These are phyloP conservation scores for Reticulitermes speratus DNA, from an alignment of 1,140 invertebrate species.

Conservation along the genomic window DNA sequence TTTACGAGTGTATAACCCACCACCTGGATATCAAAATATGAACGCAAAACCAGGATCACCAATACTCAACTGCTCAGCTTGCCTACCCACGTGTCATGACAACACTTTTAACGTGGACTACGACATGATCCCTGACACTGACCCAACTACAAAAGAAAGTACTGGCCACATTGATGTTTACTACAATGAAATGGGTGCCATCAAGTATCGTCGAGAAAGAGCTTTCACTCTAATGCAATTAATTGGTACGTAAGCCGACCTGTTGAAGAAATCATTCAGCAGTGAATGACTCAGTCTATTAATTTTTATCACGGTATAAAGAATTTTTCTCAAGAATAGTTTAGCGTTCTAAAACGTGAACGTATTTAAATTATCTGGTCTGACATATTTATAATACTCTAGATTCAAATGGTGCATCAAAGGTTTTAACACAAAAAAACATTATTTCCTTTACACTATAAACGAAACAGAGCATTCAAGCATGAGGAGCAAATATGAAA, in stretches of 20 bases:
- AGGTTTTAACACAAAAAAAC: too few relatives aligned
- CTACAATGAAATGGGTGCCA: constrained; percentile 40
- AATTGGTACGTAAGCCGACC: constrained; percentile 35
- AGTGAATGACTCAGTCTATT: too few relatives aligned
- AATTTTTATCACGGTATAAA: too few relatives aligned
- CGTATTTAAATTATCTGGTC: too few relatives aligned
- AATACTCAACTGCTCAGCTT: constrained; percentile 39
- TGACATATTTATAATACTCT: too few relatives aligned
- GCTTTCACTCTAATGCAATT: constrained; percentile 41
- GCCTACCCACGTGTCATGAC: constrained; percentile 41
- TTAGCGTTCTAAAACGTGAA: too few relatives aligned
- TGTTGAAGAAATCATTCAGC: too few relatives aligned
- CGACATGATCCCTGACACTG: constrained; percentile 36
- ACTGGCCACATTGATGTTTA: constrained; percentile 40
- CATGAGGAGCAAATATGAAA: too few relatives aligned
- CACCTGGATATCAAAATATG: neutral
- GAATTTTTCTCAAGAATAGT: too few relatives aligned
- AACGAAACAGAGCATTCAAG: too few relatives aligned
- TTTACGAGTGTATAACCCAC: neutral
- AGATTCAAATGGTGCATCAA: too few relatives aligned
- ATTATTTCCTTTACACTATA: too few relatives aligned
- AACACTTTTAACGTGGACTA: constrained; percentile 39
- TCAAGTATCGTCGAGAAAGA: constrained; percentile 41
- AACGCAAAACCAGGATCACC: neutral
- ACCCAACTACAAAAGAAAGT: constrained; percentile 33